A percentile compares a stretch with the other conserved stretches of the same genome.
Evolutionary conservation across 2,113 vertebrate species (phyloP).

Genomic region (Ploceus nigricollis): DNA sequence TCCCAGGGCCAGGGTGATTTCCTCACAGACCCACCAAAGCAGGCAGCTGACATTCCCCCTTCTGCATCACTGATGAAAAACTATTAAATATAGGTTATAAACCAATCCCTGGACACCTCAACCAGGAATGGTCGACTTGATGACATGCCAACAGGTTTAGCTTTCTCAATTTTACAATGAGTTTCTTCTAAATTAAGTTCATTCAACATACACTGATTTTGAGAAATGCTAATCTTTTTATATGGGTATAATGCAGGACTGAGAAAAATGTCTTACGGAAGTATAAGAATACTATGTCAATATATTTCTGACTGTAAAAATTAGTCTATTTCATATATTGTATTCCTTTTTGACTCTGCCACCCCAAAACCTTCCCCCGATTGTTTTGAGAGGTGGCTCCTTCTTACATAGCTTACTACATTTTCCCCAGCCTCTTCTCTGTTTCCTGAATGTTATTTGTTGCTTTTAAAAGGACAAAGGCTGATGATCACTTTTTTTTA

Average conservation of each 20-base stretch:
- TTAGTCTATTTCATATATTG: neutral
- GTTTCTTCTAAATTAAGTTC: neutral
- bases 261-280: neutral
- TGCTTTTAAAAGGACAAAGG: neutral
- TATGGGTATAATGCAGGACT: neutral
- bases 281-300: neutral
- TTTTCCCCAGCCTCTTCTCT: neutral
- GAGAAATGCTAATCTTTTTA: neutral
- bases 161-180: neutral
- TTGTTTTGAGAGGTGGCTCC: neutral
- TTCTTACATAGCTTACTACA: neutral
- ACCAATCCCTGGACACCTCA: neutral
- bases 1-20: neutral
- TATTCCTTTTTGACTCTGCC: neutral
- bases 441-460: neutral
- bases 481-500: neutral
- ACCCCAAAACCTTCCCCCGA: neutral
- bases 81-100: neutral
- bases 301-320: neutral
- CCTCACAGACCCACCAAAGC: neutral
- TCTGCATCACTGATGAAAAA: neutral
- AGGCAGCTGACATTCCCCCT: accelerated
- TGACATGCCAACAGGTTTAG: neutral
- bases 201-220: neutral
- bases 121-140: neutral